Base-by-base conservation (phyloP, 2,797 vertebrate species). In the Pitangus sulphuratus region DNA sequence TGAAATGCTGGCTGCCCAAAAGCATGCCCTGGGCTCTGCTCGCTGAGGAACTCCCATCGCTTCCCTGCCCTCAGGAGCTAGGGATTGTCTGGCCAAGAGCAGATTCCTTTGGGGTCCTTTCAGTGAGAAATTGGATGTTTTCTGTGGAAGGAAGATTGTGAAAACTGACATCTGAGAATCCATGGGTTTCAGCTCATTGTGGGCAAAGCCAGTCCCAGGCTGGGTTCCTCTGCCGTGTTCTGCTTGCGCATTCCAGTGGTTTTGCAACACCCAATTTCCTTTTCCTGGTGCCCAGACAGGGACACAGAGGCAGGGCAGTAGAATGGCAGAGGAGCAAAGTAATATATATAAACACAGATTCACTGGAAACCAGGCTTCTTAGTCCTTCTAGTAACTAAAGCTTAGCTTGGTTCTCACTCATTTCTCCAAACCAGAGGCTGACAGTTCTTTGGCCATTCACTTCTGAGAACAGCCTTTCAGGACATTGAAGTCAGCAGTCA, bases 211-310 rank as follows among this genome's bases (percentile, higher is more conserved):
- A 8, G 17, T 26, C 45, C 13, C 14, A 28, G 66, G 26, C 28
- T 5, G 11, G 44, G 18, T 26, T 31, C 7, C 30, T 45, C 44
- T 0, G 0, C 16, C 0, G 0, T 2, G 2, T 51, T 35, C 61
- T 56, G 37, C 62, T 33, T 26, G 5, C 0, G 1, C 0, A 1
- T 44, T 35, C 56, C 42, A 9, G 24, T 0, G 3, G 22, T 79
- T 90, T 71, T 72, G 44, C 31, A 51, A 47, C 35, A 15, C 3
- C 8, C 14, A 39, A 25, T 44, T 86, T 26, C 40, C 76, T 54
- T 64, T 72, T 24, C 30, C 58, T 25, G 18, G 42, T 82, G 9
- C 80, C 7, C n/a, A 51, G 18, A 22, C 31, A 26, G 24, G 31
- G 60, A 42, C 44, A 15, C 9, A 15, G 28, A 28, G 40, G 15